Conservation (phyloP, 2,888 invertebrate species). For the Galerucella nymphaeae region DNA sequence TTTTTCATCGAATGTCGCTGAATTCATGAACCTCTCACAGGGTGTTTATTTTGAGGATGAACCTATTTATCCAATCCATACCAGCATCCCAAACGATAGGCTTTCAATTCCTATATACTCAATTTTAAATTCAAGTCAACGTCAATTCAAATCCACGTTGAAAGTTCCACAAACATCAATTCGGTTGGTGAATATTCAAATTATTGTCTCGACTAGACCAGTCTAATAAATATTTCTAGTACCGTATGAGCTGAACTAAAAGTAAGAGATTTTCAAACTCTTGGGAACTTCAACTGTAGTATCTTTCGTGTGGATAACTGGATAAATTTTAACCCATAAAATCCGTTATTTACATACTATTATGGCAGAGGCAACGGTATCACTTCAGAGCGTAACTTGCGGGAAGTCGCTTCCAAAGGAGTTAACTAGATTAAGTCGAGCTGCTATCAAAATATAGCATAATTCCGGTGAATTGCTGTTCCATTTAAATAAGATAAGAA, state of each 20-base stretch:
- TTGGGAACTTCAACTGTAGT: slow-evolving; percentile 14
- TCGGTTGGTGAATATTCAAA: no score
- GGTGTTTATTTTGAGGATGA: no score
- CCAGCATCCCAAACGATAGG: no score
- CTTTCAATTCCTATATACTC: no score
- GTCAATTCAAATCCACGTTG: no score
- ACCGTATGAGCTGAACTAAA: background rate
- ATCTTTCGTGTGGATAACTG: slow-evolving; percentile 30
- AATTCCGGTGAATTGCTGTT: slow-evolving; percentile 35
- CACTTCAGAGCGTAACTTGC: slow-evolving; percentile 31
- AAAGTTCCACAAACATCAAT: no score
- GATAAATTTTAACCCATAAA: slow-evolving; percentile 36
- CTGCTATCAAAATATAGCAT: slow-evolving; percentile 39
- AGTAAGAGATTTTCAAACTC: background rate
- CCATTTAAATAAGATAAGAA: slow-evolving; percentile 39
- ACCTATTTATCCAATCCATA: no score
- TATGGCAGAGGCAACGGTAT: slow-evolving; percentile 35
- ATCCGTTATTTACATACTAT: slow-evolving; percentile 43
- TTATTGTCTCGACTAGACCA: no score
- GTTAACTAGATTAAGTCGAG: slow-evolving; percentile 39
- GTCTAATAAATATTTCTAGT: no score
- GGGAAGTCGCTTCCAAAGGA: slow-evolving; percentile 32
- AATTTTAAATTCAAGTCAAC: no score
- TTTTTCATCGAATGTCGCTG: no score
- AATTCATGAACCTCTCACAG: no score